Evolutionary conservation across 1,140 invertebrate genomes (phyloP), one percentile per base, ranked within the genome.

Genomic region (Drosophila seguyi): DNA sequence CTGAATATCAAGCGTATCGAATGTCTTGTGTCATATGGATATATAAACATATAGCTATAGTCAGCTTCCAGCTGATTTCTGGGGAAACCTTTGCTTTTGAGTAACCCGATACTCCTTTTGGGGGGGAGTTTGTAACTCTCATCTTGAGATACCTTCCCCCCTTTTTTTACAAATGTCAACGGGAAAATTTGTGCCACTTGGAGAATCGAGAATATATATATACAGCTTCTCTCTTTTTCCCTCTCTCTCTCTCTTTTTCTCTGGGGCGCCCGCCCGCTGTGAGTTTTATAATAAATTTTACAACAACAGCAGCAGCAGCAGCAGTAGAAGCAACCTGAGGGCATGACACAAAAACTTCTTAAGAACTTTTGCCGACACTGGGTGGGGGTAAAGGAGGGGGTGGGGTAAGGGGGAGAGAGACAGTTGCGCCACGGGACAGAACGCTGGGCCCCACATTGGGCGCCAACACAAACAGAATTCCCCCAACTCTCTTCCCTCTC

Each of bases 281-380:
- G 68, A 66, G 59, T 74, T 74, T 83, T 81, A 90, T 84, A 88
- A 84, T 84, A 88, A 83, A 84, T 80, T 81, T 71, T 74, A 88
- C 84, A 88, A 82, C 75, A 86, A 67, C 47, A 81, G 36, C 75
- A 69, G 34, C 67, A 61, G 36, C 20, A 39, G 14, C 44, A 57
- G 42, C 29, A 68, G n/a, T 68, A 65, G 56, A 58, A 65, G 60
- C 56, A 86, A 69, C 66, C 66, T 69, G 81, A 68, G 79, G 81
- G 84, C 83, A 86, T 86, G 83, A 86, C 83, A 86, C 69, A 73
- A 65, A 82, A 68, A 76, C 65, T 81, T 90, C 85, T 90, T 84
- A 81, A 88, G 85, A 88, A 88, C 81, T 88, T 77, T 88, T 88
- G 84, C 84, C 84, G 84, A 79, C 84, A 80, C 75, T 38, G 44